Base-by-base conservation (phyloP, 2,888 invertebrate genomes). In the Cheilosia impressa region DNA sequence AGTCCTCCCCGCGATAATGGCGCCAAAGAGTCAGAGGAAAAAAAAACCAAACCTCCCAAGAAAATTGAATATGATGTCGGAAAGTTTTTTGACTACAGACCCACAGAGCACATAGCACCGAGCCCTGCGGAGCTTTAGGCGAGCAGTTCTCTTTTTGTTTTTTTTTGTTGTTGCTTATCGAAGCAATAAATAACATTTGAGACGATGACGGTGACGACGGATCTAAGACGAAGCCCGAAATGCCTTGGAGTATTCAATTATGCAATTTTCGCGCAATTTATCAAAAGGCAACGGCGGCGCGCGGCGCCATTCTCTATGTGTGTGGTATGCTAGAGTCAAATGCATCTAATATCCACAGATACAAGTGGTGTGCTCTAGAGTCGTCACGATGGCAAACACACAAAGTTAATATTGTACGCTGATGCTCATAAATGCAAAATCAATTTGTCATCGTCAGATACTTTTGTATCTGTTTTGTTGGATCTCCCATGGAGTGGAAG, bases 391-490 rank as follows among this genome's bases (percentile, higher is more conserved):
- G 15, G 19, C 41, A 65, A 41, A 58, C 62, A 63, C 4, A 81
- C 66, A 72, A 50, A 63, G 57, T 52, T 78, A 63, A 68, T 53
- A 83, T 4, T 38, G 4, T 4, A 38, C 38, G 38, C 38, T 38
- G 78, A 73, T 78, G 68, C 60, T 76, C 66, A 76, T 76, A 52
- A 78, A 73, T 83, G 72, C 78, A 68, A 78, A 78, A 78, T 78
- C 83, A 83, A 83, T 83, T 83, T 83, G 83, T 83, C 83, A 83
- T 78, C 66, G 77, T 83, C 68, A 38, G 68, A 78, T 73, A 78
- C 63, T 63, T 62, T 77, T 24, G 27, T 68, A 17, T 53, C 15
- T 52, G 22, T 6, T 60, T 43, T 22, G 4, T 31, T 45, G 17
- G 17, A 47, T 58, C 47, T 50, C 27, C n/a, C 45, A 10, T 41